Evolutionary conservation across 2,113 vertebrate species (phyloP).

Genomic region (Rhipidura dahli): DNA sequence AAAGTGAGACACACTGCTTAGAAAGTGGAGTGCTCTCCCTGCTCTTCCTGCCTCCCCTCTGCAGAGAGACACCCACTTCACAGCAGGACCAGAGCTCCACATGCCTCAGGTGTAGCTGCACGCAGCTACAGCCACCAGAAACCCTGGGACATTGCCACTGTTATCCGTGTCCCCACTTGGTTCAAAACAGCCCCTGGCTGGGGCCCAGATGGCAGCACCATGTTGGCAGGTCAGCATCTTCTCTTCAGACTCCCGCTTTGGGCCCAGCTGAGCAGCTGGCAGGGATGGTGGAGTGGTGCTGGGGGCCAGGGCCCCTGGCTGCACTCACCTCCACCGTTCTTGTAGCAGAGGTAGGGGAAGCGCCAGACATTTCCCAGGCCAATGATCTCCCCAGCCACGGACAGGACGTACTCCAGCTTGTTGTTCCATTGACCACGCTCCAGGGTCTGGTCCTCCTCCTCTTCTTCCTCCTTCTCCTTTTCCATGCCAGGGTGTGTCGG

Average conservation of each 20-base stretch:
- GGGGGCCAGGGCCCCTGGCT: background rate
- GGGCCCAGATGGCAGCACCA: background rate
- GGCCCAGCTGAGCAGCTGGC: background rate
- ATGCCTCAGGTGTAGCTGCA: too few species aligned
- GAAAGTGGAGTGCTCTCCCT: accelerated
- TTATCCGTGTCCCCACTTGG: accelerated
- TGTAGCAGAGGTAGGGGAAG: conserved; percentile 96
- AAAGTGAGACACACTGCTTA: background rate
- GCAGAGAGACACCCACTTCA: background rate
- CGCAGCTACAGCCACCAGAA: background rate
- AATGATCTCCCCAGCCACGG: conserved; percentile 89
- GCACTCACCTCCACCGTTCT: conserved; percentile 90
- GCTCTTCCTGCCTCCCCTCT: background rate
- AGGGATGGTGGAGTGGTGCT: accelerated
- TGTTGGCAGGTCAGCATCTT: accelerated
- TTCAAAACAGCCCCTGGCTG: background rate
- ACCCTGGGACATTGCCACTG: background rate
- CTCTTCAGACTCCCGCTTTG: background rate
- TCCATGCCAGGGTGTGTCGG: conserved; percentile 36
- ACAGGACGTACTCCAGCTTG: conserved; percentile 88
- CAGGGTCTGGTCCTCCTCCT: conserved; percentile 35
- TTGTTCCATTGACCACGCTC: conserved; percentile 91
- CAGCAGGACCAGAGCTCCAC: background rate
- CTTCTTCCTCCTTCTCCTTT: conserved; percentile 70
- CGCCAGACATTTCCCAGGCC: conserved; percentile 93